Conservation (phyloP, 2,797 vertebrate species). For the Botia almorhae region DNA sequence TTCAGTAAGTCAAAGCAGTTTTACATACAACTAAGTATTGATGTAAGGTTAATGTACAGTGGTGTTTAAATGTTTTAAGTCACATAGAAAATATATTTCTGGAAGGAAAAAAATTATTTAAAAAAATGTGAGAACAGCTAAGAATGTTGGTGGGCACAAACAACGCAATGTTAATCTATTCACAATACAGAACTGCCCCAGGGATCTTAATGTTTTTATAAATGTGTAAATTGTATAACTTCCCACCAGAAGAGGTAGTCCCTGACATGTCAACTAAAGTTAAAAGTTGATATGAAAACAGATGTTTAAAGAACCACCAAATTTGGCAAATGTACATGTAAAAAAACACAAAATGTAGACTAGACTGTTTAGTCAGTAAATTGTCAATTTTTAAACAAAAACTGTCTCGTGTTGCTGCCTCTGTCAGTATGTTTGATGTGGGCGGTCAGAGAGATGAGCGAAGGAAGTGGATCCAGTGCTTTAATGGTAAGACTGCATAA, state of each 20-base stretch:
- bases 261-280: neutral
- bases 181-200: no score
- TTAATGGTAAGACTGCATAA: constrained; percentile 85
- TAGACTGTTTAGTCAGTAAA: neutral
- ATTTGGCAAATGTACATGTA: neutral
- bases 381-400: neutral
- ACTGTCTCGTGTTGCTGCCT: constrained; percentile 30
- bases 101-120: neutral
- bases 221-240: no score
- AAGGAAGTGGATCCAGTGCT: constrained; percentile 99
- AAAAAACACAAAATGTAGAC: no score
- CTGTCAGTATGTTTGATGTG: constrained; percentile 96
- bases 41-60: neutral
- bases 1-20: constrained; percentile 87
- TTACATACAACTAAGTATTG: neutral
- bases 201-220: no score
- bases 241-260: neutral
- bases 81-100: neutral
- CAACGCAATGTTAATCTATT: no score
- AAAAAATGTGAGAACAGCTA: no score
- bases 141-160: no score
- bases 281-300: neutral
- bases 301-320: neutral
- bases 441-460: constrained; percentile 97
- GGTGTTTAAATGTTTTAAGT: neutral